Conservation (phyloP, 2,888 invertebrate genomes). For the Megalurothrips usitatus region DNA sequence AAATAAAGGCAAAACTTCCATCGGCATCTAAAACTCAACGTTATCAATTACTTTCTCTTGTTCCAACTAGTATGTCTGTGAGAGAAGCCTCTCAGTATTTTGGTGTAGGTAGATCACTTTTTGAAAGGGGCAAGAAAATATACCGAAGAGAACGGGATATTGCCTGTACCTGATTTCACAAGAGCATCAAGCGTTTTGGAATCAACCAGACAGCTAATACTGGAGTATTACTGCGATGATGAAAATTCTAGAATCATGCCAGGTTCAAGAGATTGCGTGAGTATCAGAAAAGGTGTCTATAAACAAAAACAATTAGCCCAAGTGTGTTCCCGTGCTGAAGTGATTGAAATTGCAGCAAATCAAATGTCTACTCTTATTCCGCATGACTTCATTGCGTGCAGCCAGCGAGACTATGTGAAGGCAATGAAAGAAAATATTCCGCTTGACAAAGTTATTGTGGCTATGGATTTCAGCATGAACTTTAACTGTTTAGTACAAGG, state of each 20-base stretch:
- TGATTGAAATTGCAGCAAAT: neutral
- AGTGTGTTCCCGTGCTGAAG: neutral
- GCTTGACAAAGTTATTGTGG: neutral
- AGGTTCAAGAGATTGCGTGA: neutral
- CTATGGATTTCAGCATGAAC: conserved; percentile 13
- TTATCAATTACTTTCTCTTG: neutral
- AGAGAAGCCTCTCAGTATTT: neutral
- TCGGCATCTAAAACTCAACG: neutral
- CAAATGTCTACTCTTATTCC: neutral
- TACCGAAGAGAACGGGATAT: neutral
- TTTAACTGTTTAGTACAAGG: conserved; percentile 7
- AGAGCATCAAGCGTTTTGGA: neutral
- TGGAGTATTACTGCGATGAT: neutral
- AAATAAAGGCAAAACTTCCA: neutral
- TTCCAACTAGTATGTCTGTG: neutral
- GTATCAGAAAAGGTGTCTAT: neutral
- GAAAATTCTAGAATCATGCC: neutral
- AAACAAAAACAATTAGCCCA: neutral
- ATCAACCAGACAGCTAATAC: neutral
- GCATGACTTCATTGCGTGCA: neutral
- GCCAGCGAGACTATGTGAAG: neutral
- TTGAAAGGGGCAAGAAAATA: neutral
- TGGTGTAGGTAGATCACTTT: neutral
- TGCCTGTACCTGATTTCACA: neutral
- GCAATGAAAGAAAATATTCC: neutral